These are phyloP conservation scores for Lordiphosa stackelbergi DNA, from an alignment of 1,140 invertebrate species.

Conservation along the genomic window DNA sequence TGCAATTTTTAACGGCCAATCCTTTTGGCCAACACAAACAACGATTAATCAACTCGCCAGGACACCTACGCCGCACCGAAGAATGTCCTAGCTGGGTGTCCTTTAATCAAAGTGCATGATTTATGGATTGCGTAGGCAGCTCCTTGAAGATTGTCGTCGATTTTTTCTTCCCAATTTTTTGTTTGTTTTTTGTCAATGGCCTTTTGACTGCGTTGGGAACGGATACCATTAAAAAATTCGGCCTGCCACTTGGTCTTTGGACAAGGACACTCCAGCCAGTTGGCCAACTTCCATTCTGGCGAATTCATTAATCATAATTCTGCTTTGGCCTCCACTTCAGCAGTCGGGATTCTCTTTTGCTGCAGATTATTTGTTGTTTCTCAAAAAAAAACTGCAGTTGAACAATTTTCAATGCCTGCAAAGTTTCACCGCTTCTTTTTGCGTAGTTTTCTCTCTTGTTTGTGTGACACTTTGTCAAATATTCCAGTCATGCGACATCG, in stretches of 20 bases:
- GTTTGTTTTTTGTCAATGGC: constrained; percentile 43
- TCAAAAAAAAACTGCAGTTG: constrained; percentile 46
- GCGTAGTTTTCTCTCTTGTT: constrained; percentile 17
- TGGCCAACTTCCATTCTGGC: constrained; percentile 44
- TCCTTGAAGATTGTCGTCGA: constrained; percentile 26
- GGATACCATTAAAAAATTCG: constrained; percentile 63
- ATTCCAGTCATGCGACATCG: constrained; percentile 50
- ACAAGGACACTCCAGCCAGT: constrained; percentile 49
- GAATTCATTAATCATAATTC: constrained; percentile 69
- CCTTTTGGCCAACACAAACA: constrained; percentile 38
- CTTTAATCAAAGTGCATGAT: constrained; percentile 63
- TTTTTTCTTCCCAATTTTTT: constrained; percentile 15
- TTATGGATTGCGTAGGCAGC: constrained; percentile 41
- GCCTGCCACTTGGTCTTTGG: background rate
- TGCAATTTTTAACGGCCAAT: constrained; percentile 60
- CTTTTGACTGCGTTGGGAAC: constrained; percentile 58
- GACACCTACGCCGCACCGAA: constrained; percentile 49
- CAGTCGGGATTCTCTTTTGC: constrained; percentile 13
- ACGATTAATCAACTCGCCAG: constrained; percentile 56
- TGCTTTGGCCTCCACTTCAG: constrained; percentile 24
- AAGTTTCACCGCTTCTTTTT: constrained; percentile 33
- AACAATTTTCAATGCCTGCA: constrained; percentile 52
- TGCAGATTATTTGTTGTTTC: constrained; percentile 49
- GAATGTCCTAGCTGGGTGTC: constrained; percentile 38
- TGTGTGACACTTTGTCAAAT: constrained; percentile 34